phyloP scores from a whole-genome alignment of 92 coral and sea anemone genomes.

The Isaurus tuberculatus region DNA sequence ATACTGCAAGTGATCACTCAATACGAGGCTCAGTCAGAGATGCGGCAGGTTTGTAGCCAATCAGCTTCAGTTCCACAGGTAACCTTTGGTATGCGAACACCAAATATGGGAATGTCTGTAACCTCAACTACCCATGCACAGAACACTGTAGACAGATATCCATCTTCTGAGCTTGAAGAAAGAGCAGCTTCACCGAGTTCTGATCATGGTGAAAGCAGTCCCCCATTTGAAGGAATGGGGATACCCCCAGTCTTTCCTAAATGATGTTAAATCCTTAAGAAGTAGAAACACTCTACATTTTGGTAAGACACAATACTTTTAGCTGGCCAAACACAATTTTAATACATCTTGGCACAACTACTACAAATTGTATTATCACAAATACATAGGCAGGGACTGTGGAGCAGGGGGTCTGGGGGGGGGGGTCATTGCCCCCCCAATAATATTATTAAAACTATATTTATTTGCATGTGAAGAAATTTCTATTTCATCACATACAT shows the following conservation, averaged over 20 bases:
- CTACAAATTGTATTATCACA: too few relatives aligned
- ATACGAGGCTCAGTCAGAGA: slow-evolving; percentile 35
- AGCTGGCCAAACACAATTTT: background rate
- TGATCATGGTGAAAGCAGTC: background rate
- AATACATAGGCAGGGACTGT: too few relatives aligned
- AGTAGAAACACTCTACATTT: background rate
- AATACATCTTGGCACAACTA: too few relatives aligned
- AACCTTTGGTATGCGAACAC: background rate
- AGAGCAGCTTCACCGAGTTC: background rate
- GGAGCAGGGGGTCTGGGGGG: too few relatives aligned
- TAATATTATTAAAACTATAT: too few relatives aligned
- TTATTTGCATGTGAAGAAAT: too few relatives aligned
- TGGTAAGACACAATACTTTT: background rate
- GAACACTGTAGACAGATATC: slow-evolving; percentile 1
- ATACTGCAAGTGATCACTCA: slow-evolving; percentile 39
- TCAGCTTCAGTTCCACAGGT: background rate
- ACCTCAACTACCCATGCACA: slow-evolving; percentile 32
- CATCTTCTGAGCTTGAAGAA: slow-evolving; percentile 12
- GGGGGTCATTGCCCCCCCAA: too few relatives aligned
- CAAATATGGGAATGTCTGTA: slow-evolving; percentile 13
- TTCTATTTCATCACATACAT: too few relatives aligned
- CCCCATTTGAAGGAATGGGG: slow-evolving; percentile 39
- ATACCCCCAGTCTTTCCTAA: slow-evolving; percentile 43
- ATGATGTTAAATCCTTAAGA: background rate
- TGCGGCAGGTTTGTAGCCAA: slow-evolving; percentile 25